Evolutionary conservation across 2,797 vertebrate species (phyloP).

Genomic region (Siniperca undulata): DNA sequence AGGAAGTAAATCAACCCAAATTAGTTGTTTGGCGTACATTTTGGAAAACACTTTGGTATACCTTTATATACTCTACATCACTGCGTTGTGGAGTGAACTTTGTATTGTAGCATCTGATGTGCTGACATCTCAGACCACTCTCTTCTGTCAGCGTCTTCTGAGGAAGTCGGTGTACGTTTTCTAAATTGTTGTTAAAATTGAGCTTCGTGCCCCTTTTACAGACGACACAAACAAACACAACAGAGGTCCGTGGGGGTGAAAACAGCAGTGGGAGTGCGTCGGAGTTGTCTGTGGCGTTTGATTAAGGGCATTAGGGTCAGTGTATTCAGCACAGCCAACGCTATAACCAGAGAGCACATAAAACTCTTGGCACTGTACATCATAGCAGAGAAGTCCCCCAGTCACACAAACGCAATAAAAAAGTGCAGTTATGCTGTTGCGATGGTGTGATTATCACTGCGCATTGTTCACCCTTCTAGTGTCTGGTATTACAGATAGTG

Average conservation of each 20-base stretch:
- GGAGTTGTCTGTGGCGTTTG: constrained; percentile 33
- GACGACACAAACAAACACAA: not conserved
- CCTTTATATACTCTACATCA: not conserved
- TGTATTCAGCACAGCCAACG: constrained; percentile 36
- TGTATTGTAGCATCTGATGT: not conserved
- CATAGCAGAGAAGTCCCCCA: constrained; percentile 10
- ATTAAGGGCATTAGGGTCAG: constrained; percentile 48
- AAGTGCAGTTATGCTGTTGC: constrained; percentile 11
- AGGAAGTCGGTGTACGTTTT: not conserved
- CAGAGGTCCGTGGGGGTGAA: not conserved
- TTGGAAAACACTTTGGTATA: not conserved
- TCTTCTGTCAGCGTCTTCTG: not conserved
- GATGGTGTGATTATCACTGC: constrained; percentile 20
- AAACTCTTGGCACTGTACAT: constrained; percentile 37
- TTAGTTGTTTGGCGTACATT: constrained; percentile 31
- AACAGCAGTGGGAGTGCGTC: not conserved
- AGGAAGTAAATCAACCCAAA: constrained; percentile 43
- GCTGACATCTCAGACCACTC: not conserved
- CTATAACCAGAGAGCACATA: constrained; percentile 25
- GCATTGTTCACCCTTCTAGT: not conserved
- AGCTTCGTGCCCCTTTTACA: not conserved
- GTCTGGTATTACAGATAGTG: not conserved
- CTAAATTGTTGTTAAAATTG: not conserved
- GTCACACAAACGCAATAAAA: constrained; percentile 29
- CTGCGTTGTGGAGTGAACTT: not conserved